These are phyloP conservation scores for Hyperoplus lanceolatus DNA, from an alignment of 2,797 vertebrate genomes.

Conservation along the genomic window DNA sequence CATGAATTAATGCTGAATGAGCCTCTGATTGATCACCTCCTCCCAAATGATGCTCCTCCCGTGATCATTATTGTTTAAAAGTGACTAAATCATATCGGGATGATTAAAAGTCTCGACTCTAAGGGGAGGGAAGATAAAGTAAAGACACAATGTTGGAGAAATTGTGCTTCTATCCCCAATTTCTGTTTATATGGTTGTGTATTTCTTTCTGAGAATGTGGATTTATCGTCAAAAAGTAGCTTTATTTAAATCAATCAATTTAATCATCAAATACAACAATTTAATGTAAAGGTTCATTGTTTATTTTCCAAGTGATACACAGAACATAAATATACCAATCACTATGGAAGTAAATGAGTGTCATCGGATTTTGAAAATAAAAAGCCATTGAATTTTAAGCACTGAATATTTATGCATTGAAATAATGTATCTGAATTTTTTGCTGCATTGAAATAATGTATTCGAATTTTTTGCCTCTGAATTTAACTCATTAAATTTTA, in stretches of 20 bases:
- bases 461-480: too few species aligned
- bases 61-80: constrained; percentile 88
- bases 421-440: too few species aligned
- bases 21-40: constrained; percentile 87
- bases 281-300: not conserved
- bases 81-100: constrained; percentile 88
- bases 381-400: too few species aligned
- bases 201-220: constrained; percentile 22
- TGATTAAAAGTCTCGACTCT: constrained; percentile 82
- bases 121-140: constrained; percentile 67
- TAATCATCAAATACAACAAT: constrained; percentile 19
- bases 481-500: too few species aligned
- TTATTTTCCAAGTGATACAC: not conserved
- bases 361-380: too few species aligned
- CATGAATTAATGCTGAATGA: constrained; percentile 92
- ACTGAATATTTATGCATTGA: too few species aligned
- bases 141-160: constrained; percentile 60
- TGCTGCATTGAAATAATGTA: too few species aligned
- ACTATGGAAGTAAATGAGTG: not conserved
- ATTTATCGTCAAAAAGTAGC: constrained; percentile 12
- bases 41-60: constrained; percentile 84
- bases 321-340: not conserved
- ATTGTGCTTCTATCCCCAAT: constrained; percentile 45
- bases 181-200: constrained; percentile 49
- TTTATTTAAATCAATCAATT: constrained; percentile 2